These are phyloP conservation scores for Eospalax fontanierii DNA, from an alignment of 2,797 vertebrate genomes.

Conservation along the genomic window DNA sequence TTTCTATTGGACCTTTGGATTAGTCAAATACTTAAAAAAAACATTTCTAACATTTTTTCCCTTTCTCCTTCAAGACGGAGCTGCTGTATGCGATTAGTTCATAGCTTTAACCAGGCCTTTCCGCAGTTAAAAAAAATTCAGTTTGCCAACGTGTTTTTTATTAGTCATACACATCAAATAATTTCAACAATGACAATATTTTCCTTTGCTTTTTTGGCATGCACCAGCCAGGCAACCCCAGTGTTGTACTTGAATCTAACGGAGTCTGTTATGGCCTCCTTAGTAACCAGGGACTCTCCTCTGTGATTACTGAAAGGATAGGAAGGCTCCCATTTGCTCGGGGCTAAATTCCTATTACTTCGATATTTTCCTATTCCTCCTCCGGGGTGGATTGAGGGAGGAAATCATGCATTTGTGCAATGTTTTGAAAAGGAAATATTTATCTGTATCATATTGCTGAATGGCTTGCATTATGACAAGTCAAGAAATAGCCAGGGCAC, in stretches of 20 bases:
- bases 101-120: conserved; percentile 70
- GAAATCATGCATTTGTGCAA: conserved; percentile 81
- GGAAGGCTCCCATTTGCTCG: conserved; percentile 70
- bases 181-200: conserved; percentile 81
- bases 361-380: conserved; percentile 74
- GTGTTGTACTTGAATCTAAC: conserved; percentile 71
- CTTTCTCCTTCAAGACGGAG: conserved; percentile 54
- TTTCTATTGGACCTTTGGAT: conserved; percentile 45
- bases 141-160: conserved; percentile 65
- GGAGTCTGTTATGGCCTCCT: conserved; percentile 73
- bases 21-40: conserved; percentile 58
- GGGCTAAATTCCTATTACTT: conserved; percentile 81
- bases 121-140: conserved; percentile 71
- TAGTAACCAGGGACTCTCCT: conserved; percentile 75
- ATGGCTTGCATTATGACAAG: conserved; percentile 74
- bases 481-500: conserved; percentile 72
- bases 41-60: conserved; percentile 1
- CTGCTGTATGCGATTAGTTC: conserved; percentile 47
- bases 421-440: conserved; percentile 86
- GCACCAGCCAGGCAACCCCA: conserved; percentile 75
- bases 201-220: conserved; percentile 80
- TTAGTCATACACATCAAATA: conserved; percentile 75
- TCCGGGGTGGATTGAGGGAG: conserved; percentile 65
- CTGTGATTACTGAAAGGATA: conserved; percentile 61
- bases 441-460: conserved; percentile 78